Base-by-base conservation (phyloP, 2,888 invertebrate species). In the Lacanobia oleracea region DNA sequence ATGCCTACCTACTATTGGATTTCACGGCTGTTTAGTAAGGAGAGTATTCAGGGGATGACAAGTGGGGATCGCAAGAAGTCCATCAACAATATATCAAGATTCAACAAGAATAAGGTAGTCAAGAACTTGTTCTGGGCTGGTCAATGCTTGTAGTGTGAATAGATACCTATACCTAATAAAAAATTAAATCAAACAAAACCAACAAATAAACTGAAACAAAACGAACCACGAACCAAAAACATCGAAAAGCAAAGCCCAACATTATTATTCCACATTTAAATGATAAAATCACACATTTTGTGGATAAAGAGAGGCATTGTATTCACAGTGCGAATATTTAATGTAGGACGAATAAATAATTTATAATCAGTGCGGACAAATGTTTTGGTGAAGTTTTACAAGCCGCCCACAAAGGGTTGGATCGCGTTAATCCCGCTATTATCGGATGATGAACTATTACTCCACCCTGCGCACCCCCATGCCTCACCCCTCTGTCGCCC, bases 381-480 rank as follows among this genome's bases (percentile, higher is more conserved):
- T 93, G 93, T 94, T 94, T 93, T 92, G 93, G 81, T 87, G 80
- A 89, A 92, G 92, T 93, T 94, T 94, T 93, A 90, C 89, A 89
- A 91, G 88, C 91, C 91, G 85, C 90, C 93, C 94, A 92, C 94
- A 95, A 95, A 95, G 95, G 95, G 95, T 95, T 95, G 91, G 86
- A 87, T 89, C 89, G 92, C 89, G 92, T 91, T 95, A 95, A 95
- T 94, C 94, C 94, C 84, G 83, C 92, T 92, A 94, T 95, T 94
- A 95, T 92, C 88, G 92, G 94, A 93, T 94, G 90, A 93, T 91
- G 90, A 90, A 92, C 91, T 92, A 92, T 91, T 92, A 91, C 87
- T 75, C 72, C 85, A 79, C 80, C 72, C 72, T 61, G 73, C 83
- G 57, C 72, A 67, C n/a, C 54, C 51, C 75, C 77, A 18, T 2